A percentile compares a stretch with the other conserved stretches of the same genome.
phyloP scores from a whole-genome alignment of 2,888 invertebrate species.

The Allophyes oxyacanthae region DNA sequence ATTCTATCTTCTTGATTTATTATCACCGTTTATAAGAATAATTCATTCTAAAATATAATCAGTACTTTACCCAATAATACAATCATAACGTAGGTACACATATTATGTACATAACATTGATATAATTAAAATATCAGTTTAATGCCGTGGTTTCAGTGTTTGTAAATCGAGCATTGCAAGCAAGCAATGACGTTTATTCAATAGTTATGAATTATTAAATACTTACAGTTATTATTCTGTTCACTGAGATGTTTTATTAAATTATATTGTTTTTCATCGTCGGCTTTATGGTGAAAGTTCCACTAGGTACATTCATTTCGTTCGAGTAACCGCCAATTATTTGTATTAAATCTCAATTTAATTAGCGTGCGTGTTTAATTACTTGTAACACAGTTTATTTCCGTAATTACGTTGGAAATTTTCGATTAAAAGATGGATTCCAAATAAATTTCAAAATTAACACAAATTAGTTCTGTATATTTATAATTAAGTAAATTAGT shows the following conservation, averaged over 20 bases:
- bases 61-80: no score
- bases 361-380: slow-evolving; percentile 70
- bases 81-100: no score
- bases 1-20: no score
- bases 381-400: slow-evolving; percentile 65
- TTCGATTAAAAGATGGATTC: slow-evolving; percentile 36
- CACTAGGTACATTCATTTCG: slow-evolving; percentile 58
- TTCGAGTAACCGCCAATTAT: slow-evolving; percentile 65
- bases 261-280: slow-evolving; percentile 41
- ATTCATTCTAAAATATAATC: no score
- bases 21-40: no score
- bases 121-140: not conserved
- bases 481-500: slow-evolving; percentile 16
- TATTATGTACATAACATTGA: no score
- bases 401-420: slow-evolving; percentile 57
- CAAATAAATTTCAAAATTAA: slow-evolving; percentile 22
- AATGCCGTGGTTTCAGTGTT: not conserved
- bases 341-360: slow-evolving; percentile 70
- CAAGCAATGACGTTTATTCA: not conserved
- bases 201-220: slow-evolving; percentile 1
- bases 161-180: not conserved
- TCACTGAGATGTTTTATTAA: slow-evolving; percentile 18
- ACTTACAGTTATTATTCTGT: slow-evolving; percentile 5
- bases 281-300: slow-evolving; percentile 40
- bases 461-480: slow-evolving; percentile 15